These are phyloP conservation scores for Leucophenga varia DNA, from an alignment of 1,140 invertebrate species.

Conservation along the genomic window DNA sequence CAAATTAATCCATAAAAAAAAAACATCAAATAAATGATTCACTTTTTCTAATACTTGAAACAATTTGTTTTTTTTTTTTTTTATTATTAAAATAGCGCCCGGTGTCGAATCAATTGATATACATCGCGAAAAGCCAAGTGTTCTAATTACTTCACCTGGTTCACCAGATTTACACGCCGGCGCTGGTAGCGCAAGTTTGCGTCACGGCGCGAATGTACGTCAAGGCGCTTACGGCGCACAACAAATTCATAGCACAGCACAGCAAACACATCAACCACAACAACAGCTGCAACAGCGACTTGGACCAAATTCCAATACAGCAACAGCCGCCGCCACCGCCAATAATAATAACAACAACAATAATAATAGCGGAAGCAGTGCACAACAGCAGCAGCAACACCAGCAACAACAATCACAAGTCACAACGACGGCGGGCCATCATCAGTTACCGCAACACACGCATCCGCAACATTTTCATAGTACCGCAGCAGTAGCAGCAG, in stretches of 20 bases:
- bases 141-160: conserved; percentile 83
- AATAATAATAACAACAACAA: conserved; percentile 40
- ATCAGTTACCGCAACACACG: conserved; percentile 33
- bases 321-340: conserved; percentile 10
- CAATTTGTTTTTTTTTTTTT: too few species aligned
- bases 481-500: conserved; percentile 8
- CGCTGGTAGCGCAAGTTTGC: conserved; percentile 46
- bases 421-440: conserved; percentile 50
- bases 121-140: conserved; percentile 75
- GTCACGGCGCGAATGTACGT: conserved; percentile 30
- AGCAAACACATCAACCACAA: conserved; percentile 19
- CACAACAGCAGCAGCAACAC: conserved; percentile 22
- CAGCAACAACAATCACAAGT: conserved; percentile 32
- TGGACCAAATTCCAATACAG: background rate
- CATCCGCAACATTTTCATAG: too few species aligned
- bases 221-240: conserved; percentile 14
- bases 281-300: conserved; percentile 14
- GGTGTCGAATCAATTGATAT: conserved; percentile 41
- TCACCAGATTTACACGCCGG: conserved; percentile 72
- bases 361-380: conserved; percentile 24
- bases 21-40: too few species aligned
- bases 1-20: too few species aligned
- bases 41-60: too few species aligned
- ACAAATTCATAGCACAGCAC: conserved; percentile 8
- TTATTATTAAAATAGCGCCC: conserved; percentile 19